A percentile compares a stretch with the other conserved stretches of the same genome.
Conservation (phyloP, 2,113 vertebrate species). For the Strix aluco region DNA sequence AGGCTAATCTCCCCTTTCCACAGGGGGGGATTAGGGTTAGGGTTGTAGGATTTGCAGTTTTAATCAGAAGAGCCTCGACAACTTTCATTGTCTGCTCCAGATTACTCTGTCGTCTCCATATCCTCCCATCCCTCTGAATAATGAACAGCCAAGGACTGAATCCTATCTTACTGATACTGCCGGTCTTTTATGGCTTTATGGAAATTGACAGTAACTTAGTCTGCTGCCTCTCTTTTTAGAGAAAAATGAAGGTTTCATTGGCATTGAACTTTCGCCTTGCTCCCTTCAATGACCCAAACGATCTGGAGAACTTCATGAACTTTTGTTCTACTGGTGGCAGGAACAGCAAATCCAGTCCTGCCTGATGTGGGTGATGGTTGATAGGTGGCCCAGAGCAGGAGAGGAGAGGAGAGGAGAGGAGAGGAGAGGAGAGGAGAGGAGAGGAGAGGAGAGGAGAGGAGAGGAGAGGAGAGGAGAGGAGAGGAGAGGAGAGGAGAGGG, state of each 20-base stretch:
- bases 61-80: slow-evolving; percentile 42
- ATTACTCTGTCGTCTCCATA: not conserved
- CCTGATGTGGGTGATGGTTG: not conserved
- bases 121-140: slow-evolving; percentile 9
- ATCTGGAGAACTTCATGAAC: not conserved
- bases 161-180: slow-evolving; percentile 24
- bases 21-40: slow-evolving; percentile 34
- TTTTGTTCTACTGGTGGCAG: not conserved
- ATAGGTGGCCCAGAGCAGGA: not conserved
- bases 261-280: not conserved
- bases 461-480: not conserved
- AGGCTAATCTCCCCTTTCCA: slow-evolving; percentile 57
- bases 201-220: not conserved
- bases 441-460: too few relatives aligned
- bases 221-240: not conserved
- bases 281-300: not conserved
- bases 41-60: slow-evolving; percentile 42
- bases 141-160: not conserved
- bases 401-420: too few relatives aligned
- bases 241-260: not conserved
- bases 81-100: slow-evolving; percentile 35
- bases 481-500: not conserved
- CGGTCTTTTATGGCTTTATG: not conserved
- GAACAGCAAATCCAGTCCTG: not conserved
- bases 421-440: not conserved